Evolutionary conservation across 2,797 vertebrate species (phyloP), one percentile per base, ranked within the genome.

Genomic region (Peromyscus attwateri): DNA sequence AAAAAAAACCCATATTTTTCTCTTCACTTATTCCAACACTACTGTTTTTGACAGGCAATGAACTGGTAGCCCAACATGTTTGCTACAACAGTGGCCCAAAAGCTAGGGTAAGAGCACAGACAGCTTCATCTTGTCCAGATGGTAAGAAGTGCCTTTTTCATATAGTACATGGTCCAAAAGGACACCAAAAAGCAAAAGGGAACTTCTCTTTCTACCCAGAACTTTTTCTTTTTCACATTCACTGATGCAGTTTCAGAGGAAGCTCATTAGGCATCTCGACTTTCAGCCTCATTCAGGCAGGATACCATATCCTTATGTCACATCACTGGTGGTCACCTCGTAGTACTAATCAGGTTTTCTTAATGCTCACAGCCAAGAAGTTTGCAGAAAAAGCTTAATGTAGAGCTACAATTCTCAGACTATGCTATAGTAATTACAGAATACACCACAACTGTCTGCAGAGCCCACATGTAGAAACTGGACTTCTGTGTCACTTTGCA

Each of bases 61-160:
- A 75, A 2, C 17, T 77, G 12, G 8, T 71, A 70, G 0, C 1
- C 0, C 29, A 46, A 19, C 0, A 34, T 10, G 27, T 60, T 19
- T 57, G 25, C 57, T 9, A 31, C 6, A 19, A 2, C 11, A 29
- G 3, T 62, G 13, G 4, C 70, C 64, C 64, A 40, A 57, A 84
- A 49, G 0, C 13, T 92, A 25, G 60, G 9, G 2, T 62, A 10
- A 43, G 49, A 52, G 8, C 8, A 37, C 31, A 60, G 3, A 70
- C 62, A 16, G 4, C 27, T 46, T 64, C 21, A 27, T 70, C 0
- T 17, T 40, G 6, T 92, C 5, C 29, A 89, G 17, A 93, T 76
- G 4, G 7, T n/a, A 76, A 73, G 23, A 66, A 27, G 6, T 10
- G 6, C 5, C 23, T 17, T 70, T 34, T 25, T 14, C 2, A 25